Conservation (phyloP, 1,140 invertebrate species). For the Leptinotarsa undecemlineata region DNA sequence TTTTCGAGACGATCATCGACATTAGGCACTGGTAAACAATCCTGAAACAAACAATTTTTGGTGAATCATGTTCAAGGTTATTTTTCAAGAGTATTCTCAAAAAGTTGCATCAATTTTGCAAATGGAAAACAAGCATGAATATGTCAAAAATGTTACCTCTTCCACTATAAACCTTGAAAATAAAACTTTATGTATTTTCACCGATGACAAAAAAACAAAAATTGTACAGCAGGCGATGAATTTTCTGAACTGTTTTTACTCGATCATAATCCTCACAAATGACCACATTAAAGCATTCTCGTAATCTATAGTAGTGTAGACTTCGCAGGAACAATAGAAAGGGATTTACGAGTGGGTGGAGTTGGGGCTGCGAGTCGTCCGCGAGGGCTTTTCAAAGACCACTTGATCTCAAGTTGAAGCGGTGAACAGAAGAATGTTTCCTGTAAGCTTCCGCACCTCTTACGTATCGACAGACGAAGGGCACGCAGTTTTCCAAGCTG, state of each 20-base stretch:
- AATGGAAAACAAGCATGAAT: too few species aligned
- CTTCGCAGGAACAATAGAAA: not conserved
- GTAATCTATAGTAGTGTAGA: not conserved
- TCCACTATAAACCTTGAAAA: too few species aligned
- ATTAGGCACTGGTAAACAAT: too few species aligned
- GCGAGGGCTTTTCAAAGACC: constrained; percentile 22
- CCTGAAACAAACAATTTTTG: too few species aligned
- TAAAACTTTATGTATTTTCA: too few species aligned
- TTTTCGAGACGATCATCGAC: too few species aligned
- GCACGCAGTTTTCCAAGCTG: not conserved
- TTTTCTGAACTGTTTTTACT: not conserved
- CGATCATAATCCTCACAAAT: not conserved
- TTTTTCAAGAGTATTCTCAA: too few species aligned
- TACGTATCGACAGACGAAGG: constrained; percentile 8
- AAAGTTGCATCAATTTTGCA: too few species aligned
- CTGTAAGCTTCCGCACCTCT: constrained; percentile 20
- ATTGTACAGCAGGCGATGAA: too few species aligned
- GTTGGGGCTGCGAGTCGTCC: constrained; percentile 9
- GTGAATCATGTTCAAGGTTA: too few species aligned
- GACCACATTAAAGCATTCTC: not conserved
- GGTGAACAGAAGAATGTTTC: constrained; percentile 20
- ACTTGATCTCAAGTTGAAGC: constrained; percentile 13
- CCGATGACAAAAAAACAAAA: too few species aligned
- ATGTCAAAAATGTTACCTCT: too few species aligned
- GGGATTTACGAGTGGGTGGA: constrained; percentile 5